Conservation (phyloP, 1,140 invertebrate species). For the Leucophenga varia region DNA sequence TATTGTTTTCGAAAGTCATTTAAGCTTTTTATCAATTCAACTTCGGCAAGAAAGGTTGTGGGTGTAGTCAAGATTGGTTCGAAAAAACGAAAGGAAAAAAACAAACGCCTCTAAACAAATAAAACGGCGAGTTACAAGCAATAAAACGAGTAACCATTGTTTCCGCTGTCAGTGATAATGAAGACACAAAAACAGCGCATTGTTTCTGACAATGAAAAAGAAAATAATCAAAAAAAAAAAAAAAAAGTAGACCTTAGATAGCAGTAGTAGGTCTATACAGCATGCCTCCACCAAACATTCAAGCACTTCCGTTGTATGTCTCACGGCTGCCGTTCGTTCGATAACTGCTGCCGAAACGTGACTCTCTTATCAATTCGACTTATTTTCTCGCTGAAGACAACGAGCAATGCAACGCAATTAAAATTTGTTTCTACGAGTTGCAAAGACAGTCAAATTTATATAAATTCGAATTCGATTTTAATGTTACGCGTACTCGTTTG, state of each 20-base stretch:
- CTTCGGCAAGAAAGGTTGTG: conserved; percentile 16
- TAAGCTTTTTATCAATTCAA: conserved; percentile 51
- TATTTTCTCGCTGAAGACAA: too few species aligned
- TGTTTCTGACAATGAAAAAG: too few species aligned
- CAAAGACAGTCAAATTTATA: conserved; percentile 16
- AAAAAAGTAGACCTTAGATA: too few species aligned
- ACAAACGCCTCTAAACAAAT: too few species aligned
- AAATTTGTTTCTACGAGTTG: conserved; percentile 47
- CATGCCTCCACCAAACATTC: too few species aligned
- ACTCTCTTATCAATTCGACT: conserved; percentile 49
- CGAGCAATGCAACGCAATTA: conserved; percentile 35
- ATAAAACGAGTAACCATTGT: conserved; percentile 50
- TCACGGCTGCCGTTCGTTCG: conserved; percentile 18
- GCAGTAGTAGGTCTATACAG: too few species aligned
- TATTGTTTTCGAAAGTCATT: conserved; percentile 51
- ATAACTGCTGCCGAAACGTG: conserved; percentile 37
- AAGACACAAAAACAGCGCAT: conserved; percentile 28
- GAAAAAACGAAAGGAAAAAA: too few species aligned
- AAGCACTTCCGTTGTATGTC: too few species aligned
- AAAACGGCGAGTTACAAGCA: too few species aligned
- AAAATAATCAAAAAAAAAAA: too few species aligned
- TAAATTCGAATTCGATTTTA: conserved; percentile 39
- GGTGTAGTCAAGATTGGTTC: too few species aligned
- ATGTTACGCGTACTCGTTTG: conserved; percentile 35
- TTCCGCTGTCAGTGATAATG: conserved; percentile 46